Conservation (phyloP, 2,888 invertebrate species). For the Luffia ferchaultella region DNA sequence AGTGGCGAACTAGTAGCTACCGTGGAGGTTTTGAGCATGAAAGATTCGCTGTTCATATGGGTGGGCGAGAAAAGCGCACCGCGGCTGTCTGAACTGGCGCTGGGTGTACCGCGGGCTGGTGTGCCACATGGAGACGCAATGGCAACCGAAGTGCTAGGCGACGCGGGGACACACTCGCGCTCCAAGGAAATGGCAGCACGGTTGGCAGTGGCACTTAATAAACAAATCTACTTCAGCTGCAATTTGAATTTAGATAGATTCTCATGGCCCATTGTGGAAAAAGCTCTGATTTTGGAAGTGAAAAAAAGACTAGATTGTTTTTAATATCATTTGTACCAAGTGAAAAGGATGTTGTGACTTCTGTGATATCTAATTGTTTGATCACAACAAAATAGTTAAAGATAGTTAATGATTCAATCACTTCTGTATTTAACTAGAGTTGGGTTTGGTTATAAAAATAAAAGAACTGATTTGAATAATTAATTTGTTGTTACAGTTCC, state of each 20-base stretch:
- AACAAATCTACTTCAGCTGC: slow-evolving; percentile 31
- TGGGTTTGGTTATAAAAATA: no score
- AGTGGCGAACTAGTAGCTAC: slow-evolving; percentile 31
- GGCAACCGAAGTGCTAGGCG: slow-evolving; percentile 15
- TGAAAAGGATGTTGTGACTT: no score
- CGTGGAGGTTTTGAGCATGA: slow-evolving; percentile 29
- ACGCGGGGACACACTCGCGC: not conserved
- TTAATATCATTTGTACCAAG: not conserved
- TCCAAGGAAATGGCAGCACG: slow-evolving; percentile 13
- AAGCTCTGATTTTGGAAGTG: slow-evolving; percentile 29
- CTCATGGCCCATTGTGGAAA: slow-evolving; percentile 30
- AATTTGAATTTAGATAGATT: slow-evolving; percentile 29
- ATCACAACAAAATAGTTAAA: no score
- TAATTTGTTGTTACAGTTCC: no score
- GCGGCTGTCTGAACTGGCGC: slow-evolving; percentile 25
- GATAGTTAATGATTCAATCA: no score
- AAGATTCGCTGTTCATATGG: slow-evolving; percentile 39
- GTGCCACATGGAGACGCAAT: slow-evolving; percentile 8
- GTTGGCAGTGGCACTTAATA: slow-evolving; percentile 22
- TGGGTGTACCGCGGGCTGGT: slow-evolving; percentile 26
- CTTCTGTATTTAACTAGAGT: no score
- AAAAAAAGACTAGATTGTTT: slow-evolving; percentile 15
- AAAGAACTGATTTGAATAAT: no score
- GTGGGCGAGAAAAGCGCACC: slow-evolving; percentile 22
- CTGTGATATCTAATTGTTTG: no score